Percentiles rank a stretch among this genome's conserved stretches.
phyloP scores from a whole-genome alignment of 2,888 invertebrate genomes.

The Tanypteryx hageni region DNA sequence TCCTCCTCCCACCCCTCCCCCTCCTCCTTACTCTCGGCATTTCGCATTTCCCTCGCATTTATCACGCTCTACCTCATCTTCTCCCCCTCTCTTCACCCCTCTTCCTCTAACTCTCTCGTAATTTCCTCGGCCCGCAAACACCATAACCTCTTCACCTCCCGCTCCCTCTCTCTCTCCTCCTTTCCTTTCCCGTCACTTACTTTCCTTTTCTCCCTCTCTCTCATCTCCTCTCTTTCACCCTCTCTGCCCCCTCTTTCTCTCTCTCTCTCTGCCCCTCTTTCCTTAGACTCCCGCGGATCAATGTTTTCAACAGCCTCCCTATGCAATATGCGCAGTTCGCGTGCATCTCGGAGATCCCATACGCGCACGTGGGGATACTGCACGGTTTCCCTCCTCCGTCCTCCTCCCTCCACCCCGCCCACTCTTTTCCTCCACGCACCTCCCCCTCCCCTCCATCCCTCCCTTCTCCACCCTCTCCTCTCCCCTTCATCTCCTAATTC shows the following conservation, averaged over 20 bases:
- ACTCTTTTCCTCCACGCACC: background rate
- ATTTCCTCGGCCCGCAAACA: too few species aligned
- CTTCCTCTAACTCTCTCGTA: too few species aligned
- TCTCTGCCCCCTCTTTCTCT: background rate
- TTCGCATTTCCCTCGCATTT: background rate
- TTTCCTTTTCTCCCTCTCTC: background rate
- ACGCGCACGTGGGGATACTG: background rate
- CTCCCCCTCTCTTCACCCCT: too few species aligned
- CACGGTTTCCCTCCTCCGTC: too few species aligned
- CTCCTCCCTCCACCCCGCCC: background rate
- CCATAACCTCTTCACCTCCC: background rate
- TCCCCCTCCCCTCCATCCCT: background rate
- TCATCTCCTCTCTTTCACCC: background rate
- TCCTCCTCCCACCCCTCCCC: background rate
- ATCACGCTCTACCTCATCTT: background rate
- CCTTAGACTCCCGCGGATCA: conserved; percentile 13
- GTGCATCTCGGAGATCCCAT: conserved; percentile 32
- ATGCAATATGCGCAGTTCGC: conserved; percentile 58
- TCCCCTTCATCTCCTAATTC: conserved; percentile 15
- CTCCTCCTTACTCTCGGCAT: background rate
- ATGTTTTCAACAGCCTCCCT: conserved; percentile 52
- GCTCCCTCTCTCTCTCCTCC: background rate
- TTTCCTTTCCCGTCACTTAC: background rate
- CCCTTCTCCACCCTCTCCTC: background rate
- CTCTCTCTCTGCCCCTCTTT: background rate